Evolutionary conservation across 2,797 vertebrate species (phyloP), one percentile per base, ranked within the genome.

Genomic region (Pelobates cultripes): DNA sequence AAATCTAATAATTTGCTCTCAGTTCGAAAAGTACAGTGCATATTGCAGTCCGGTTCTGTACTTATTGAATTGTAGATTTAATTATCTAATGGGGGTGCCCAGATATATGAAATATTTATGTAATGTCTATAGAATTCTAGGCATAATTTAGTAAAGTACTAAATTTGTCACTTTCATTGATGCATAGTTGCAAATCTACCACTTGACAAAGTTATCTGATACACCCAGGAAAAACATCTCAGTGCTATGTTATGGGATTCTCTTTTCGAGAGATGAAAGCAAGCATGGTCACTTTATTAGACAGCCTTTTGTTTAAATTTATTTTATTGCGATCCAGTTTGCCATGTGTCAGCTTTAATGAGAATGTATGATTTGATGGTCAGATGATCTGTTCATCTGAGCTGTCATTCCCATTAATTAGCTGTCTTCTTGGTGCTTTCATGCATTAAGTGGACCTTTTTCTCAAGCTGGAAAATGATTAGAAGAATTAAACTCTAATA

Each of bases 261-360:
- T 66, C 3, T 45, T 44, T 17, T 45, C 41, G 3, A 7, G 28
- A 84, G 55, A 84, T 84, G 82, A 84, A 84, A 84, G 82, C 63
- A 41, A 60, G 17, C 15, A 40, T 66, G 41, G 43, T 51, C 67
- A 7, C 40, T 40, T 13, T n/a, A 40, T 53, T 64, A 57, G 66
- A 47, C 42, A 64, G 66, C 70, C 53, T 10, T 63, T 83, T 63
- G 43, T 66, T 67, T 61, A 42, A 40, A 51, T 44, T 44, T 45
- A 71, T 75, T 70, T 79, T 43, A 75, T 47, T 47, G 53, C 15
- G 43, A 47, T 75, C 77, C 81, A 70, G 41, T 40, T 53, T 41
- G 63, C 45, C 82, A 83, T 83, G 79, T 83, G 77, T 75, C 82
- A 75, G 71, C 64, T 76, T 77, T 77, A 57, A 57, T 67, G 28